Evolutionary conservation across 2,888 invertebrate genomes (phyloP).

Genomic region (Andrena camellia): DNA sequence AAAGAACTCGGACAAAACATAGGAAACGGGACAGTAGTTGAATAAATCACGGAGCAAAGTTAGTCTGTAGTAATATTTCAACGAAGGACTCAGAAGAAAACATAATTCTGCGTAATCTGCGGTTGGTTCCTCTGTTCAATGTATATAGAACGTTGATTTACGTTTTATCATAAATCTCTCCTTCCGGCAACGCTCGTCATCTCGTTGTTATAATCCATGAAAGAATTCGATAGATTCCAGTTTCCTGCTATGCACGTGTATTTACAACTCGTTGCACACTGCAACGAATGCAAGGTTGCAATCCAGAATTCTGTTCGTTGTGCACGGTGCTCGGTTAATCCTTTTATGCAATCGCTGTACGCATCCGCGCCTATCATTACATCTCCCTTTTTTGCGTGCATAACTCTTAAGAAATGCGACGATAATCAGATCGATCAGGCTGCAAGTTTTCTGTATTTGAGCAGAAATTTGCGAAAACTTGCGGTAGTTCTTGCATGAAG

Average conservation of each 20-base stretch:
- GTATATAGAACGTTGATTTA: conserved; percentile 10
- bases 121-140: not conserved
- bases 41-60: not conserved
- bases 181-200: conserved; percentile 11
- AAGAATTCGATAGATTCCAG: conserved; percentile 31
- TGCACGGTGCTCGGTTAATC: conserved; percentile 9
- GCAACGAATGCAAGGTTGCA: conserved; percentile 34
- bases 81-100: not conserved
- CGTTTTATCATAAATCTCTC: not conserved
- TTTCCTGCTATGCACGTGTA: conserved; percentile 15
- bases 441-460: not conserved
- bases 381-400: conserved; percentile 22
- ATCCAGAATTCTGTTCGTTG: conserved; percentile 1
- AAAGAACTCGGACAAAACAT: too few species aligned
- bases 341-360: conserved; percentile 55
- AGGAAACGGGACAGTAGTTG: not conserved
- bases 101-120: not conserved
- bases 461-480: not conserved
- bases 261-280: conserved; percentile 35
- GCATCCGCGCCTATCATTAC: conserved; percentile 37
- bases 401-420: not conserved
- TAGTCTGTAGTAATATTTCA: not conserved
- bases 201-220: not conserved
- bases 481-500: not conserved
- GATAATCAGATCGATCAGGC: conserved; percentile 18